Base-by-base conservation (phyloP, 1,140 invertebrate species). In the Formica selysi region DNA sequence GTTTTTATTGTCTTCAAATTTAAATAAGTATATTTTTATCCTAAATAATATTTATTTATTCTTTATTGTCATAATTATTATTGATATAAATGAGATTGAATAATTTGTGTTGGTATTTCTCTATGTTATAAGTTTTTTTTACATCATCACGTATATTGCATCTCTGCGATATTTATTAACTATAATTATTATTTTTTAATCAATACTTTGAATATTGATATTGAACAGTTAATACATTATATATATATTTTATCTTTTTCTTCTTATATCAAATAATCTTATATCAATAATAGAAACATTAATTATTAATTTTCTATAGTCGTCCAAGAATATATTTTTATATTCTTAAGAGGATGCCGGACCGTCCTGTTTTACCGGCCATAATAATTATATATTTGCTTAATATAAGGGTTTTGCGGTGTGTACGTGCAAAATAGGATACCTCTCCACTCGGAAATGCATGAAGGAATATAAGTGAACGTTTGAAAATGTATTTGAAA, bases 271-370 rank as follows among this genome's bases (percentile, higher is more conserved):
- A 81, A 61, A 54, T 59, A 26, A 29, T 70, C 41, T 6, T 80
- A 57, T 32, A 32, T 61, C 6, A 44, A 71, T 61, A 44, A 73
- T 48, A 65, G 51, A 8, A 54, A 6, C 22, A 44, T 61, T 48
- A 57, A 76, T 76, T 74, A 48, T 67, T 85, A 68, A 65, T 19
- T 38, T 54, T 54, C 32, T 51, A 67, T n/a, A 61, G 19, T 57
- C 51, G 62, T 32, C 6, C 8, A 32, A 54, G 6, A 51, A 26
- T 71, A 62, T 86, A 81, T 70, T 73, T 86, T 73, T 83, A 83
- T 83, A 83, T 36, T 74, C 13, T n/a, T n/a, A n/a, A n/a, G n/a
- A n/a, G n/a, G n/a, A n/a, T n/a, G n/a, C n/a, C n/a, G n/a, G n/a
- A n/a, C n/a, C n/a, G n/a, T n/a, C n/a, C n/a, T n/a, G n/a, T n/a